Evolutionary conservation across 2,797 vertebrate genomes (phyloP).

Genomic region (Hippocampus kuda): DNA sequence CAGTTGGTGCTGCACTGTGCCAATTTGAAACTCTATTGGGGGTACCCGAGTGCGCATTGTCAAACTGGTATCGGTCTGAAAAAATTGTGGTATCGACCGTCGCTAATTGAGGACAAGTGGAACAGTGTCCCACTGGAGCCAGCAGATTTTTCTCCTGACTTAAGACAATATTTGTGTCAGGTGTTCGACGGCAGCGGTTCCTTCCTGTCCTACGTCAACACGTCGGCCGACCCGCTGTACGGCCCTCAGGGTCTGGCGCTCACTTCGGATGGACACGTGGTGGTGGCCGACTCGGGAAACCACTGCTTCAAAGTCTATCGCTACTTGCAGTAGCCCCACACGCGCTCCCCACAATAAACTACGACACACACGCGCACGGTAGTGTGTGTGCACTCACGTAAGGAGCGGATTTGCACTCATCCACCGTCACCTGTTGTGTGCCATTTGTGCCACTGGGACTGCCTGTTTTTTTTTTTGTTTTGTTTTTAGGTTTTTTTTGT

Average conservation of each 20-base stretch:
- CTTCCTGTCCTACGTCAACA: constrained; percentile 97
- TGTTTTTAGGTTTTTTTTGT: neutral
- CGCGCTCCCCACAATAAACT: neutral
- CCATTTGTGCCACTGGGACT: constrained; percentile 31
- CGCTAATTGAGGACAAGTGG: no score
- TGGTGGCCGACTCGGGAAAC: constrained; percentile 97
- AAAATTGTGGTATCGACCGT: no score
- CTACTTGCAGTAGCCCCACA: constrained; percentile 80
- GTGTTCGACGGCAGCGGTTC: constrained; percentile 97
- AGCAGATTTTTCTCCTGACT: no score
- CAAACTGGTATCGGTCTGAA: no score
- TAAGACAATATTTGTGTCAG: constrained; percentile 47
- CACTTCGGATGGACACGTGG: constrained; percentile 91
- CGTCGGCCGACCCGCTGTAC: constrained; percentile 93
- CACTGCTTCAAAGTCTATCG: constrained; percentile 99
- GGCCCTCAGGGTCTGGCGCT: constrained; percentile 94
- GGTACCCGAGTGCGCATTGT: no score
- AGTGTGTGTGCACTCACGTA: constrained; percentile 1
- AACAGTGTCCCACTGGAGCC: no score
- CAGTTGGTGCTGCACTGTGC: no score
- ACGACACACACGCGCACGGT: neutral
- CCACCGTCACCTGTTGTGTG: constrained; percentile 24
- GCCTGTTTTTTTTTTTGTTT: neutral
- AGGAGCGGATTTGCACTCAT: constrained; percentile 28
- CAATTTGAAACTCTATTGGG: no score